Conservation (phyloP, 2,888 invertebrate species). For the Phragmatobia fuliginosa region DNA sequence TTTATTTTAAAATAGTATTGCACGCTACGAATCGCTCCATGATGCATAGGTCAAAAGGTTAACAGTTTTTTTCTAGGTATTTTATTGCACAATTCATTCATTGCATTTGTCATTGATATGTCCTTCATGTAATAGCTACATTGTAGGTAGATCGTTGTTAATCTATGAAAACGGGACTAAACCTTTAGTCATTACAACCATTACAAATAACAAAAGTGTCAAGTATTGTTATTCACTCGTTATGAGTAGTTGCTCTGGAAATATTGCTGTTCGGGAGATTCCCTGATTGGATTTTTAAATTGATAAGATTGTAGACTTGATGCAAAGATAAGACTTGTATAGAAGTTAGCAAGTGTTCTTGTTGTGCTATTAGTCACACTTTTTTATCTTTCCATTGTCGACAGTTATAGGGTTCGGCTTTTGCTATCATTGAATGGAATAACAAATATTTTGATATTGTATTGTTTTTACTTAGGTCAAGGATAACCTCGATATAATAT, state of each 20-base stretch:
- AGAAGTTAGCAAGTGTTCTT: not conserved
- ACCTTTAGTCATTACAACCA: not conserved
- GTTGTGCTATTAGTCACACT: not conserved
- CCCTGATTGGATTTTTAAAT: not conserved
- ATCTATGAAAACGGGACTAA: not conserved
- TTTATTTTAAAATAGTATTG: not conserved
- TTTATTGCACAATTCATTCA: not conserved
- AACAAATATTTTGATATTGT: not conserved
- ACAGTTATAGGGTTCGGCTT: not conserved
- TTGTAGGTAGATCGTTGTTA: not conserved
- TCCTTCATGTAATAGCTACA: not conserved
- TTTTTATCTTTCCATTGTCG: not conserved
- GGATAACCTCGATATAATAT: not conserved
- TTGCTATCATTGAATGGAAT: not conserved
- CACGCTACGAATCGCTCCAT: not conserved
- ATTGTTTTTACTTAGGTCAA: not conserved
- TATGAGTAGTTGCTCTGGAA: not conserved
- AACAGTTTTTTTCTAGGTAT: not conserved
- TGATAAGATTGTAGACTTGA: not conserved
- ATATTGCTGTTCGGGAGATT: not conserved
- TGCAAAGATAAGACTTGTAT: not conserved
- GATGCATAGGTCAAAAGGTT: not conserved
- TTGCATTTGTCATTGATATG: not conserved
- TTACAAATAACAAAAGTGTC: not conserved
- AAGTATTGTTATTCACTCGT: not conserved